These are phyloP conservation scores for Xylophagus ater DNA, from an alignment of 2,888 invertebrate genomes.

Conservation along the genomic window DNA sequence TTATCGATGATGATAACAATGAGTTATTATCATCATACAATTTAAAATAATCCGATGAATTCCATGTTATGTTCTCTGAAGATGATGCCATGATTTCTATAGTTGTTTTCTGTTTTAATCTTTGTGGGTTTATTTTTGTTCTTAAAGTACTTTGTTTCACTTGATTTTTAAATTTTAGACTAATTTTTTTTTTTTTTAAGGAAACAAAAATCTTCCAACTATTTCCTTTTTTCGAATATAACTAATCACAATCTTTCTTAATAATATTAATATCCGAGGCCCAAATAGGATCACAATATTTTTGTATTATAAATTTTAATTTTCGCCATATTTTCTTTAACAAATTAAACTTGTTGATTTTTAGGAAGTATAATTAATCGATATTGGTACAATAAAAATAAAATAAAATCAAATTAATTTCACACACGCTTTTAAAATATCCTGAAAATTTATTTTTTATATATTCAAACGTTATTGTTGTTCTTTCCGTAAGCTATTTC, in stretches of 20 bases:
- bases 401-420: no score
- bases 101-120: constrained; percentile 6
- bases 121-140: background rate
- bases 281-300: constrained; percentile 21
- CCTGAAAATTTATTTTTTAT: no score
- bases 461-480: no score
- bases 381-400: no score
- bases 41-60: constrained; percentile 22
- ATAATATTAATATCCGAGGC: constrained; percentile 21
- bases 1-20: constrained; percentile 12
- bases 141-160: background rate
- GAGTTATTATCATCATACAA: constrained; percentile 20
- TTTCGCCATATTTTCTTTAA: no score
- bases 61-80: constrained; percentile 12
- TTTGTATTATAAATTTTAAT: constrained; percentile 7
- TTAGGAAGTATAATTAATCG: no score
- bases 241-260: background rate
- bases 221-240: no score
- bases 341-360: no score
- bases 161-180: constrained; percentile 3
- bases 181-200: background rate
- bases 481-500: no score
- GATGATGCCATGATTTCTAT: constrained; percentile 13
- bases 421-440: no score
- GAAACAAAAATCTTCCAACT: no score